Conservation (phyloP, 2,888 invertebrate genomes). For the Agrochola macilenta region DNA sequence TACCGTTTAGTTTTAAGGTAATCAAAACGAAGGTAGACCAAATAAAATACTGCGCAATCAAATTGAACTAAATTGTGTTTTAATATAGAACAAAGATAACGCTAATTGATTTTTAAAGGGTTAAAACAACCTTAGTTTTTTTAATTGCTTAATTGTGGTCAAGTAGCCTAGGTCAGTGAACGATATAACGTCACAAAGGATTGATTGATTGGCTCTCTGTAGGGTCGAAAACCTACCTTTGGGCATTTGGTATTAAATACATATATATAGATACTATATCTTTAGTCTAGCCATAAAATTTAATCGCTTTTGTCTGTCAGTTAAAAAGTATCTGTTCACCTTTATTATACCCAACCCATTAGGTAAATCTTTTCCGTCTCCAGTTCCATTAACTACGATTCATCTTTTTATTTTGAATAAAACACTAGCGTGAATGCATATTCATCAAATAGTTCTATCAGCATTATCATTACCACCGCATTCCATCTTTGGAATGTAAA, state of each 20-base stretch:
- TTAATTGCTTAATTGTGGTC: constrained; percentile 3
- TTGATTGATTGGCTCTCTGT: not conserved
- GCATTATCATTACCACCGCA: constrained; percentile 7
- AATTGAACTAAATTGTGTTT: constrained; percentile 14
- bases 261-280: too few relatives aligned
- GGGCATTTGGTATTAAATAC: not conserved
- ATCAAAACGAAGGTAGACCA: not conserved
- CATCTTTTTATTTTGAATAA: not conserved
- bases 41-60: not conserved
- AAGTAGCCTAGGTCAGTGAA: constrained; percentile 17
- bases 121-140: not conserved
- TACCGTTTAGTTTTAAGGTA: not conserved
- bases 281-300: not conserved
- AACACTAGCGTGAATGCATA: not conserved
- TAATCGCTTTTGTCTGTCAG: not conserved
- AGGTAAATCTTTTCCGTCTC: not conserved
- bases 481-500: not conserved
- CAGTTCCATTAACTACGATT: not conserved
- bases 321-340: not conserved
- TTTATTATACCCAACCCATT: not conserved
- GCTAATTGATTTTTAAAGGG: constrained; percentile 18
- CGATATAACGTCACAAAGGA: not conserved
- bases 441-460: not conserved
- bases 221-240: not conserved
- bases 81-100: constrained; percentile 25